A percentile compares a stretch with the other conserved stretches of the same genome.
phyloP scores from a whole-genome alignment of 2,797 vertebrate species.

The Myripristis murdjan region DNA sequence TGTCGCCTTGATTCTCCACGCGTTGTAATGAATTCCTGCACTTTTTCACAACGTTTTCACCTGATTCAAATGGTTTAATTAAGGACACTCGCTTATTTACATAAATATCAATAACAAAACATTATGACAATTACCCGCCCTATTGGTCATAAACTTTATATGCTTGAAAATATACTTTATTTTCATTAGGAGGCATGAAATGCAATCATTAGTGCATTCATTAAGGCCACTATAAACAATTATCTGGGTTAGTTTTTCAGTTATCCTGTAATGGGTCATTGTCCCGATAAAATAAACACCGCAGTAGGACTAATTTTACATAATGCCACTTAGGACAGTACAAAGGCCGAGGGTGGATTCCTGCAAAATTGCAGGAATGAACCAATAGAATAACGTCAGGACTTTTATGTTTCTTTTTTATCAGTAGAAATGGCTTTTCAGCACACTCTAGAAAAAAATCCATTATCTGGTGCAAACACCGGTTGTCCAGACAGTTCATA shows the following conservation, averaged over 20 bases:
- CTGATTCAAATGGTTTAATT: conserved; percentile 74
- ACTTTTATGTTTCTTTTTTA: conserved; percentile 51
- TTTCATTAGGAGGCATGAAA: conserved; percentile 88
- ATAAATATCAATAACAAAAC: conserved; percentile 86
- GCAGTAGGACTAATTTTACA: conserved; percentile 67
- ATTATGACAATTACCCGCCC: conserved; percentile 85
- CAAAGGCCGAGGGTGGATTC: conserved; percentile 38
- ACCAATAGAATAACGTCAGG: conserved; percentile 76
- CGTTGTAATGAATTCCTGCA: conserved; percentile 40
- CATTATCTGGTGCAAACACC: conserved; percentile 82
- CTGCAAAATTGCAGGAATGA: conserved; percentile 31
- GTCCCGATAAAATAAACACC: conserved; percentile 70
- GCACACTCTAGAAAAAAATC: conserved; percentile 75
- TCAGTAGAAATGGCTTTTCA: conserved; percentile 56
- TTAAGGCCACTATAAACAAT: conserved; percentile 86
- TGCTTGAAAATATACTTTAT: conserved; percentile 87
- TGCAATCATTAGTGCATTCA: conserved; percentile 85
- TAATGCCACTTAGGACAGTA: conserved; percentile 40
- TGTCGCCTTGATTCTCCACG: conserved; percentile 55
- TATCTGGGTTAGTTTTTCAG: conserved; percentile 79
- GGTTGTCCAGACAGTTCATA: conserved; percentile 81
- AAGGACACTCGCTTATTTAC: conserved; percentile 82
- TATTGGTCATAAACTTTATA: conserved; percentile 84
- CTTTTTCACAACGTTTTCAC: conserved; percentile 62
- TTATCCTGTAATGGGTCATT: conserved; percentile 80